Conservation (phyloP, 2,113 vertebrate genomes). For the Heptranchias perlo region DNA sequence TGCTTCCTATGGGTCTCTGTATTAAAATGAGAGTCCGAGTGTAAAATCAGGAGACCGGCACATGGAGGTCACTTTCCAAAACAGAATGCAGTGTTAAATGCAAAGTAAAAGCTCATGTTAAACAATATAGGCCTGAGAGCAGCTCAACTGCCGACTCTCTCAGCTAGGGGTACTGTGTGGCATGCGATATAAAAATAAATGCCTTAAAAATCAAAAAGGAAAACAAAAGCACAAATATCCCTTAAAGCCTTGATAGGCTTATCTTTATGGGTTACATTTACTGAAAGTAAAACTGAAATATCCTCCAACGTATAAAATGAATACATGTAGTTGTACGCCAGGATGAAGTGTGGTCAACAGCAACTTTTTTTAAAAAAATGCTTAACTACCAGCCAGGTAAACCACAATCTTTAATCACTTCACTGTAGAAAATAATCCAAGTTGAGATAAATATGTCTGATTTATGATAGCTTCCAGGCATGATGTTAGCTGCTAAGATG, state of each 20-base stretch:
- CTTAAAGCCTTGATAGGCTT: not conserved
- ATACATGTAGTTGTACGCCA: not conserved
- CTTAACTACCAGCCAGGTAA: not conserved
- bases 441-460: not conserved
- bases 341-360: not conserved
- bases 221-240: not conserved
- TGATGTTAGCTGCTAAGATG: not conserved
- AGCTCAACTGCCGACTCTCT: not conserved
- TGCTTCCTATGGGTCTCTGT: not conserved
- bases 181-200: not conserved
- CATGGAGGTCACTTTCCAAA: not conserved
- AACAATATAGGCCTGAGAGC: not conserved
- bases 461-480: not conserved
- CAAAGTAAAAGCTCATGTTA: not conserved
- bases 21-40: not conserved
- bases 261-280: not conserved
- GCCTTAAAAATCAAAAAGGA: not conserved
- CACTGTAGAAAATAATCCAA: not conserved
- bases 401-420: not conserved
- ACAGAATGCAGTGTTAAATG: not conserved
- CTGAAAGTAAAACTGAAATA: not conserved
- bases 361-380: not conserved
- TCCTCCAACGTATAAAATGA: not conserved
- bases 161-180: too few relatives aligned
- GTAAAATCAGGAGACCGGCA: not conserved